These are phyloP conservation scores for Saturnia pavonia DNA, from an alignment of 2,888 invertebrate species.

Conservation along the genomic window DNA sequence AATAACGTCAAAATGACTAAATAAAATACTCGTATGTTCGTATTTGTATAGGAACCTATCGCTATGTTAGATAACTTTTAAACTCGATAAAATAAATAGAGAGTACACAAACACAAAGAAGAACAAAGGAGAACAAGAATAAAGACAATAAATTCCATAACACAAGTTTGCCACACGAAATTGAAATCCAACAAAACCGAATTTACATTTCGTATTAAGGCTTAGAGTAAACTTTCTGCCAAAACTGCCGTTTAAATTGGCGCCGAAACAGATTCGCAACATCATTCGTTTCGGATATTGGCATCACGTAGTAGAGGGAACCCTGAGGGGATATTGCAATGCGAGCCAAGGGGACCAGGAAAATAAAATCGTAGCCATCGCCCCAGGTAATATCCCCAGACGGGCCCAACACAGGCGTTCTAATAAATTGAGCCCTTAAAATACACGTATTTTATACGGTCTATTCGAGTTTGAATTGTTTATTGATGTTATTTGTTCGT, in stretches of 20 bases:
- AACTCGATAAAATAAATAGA: slow-evolving; percentile 16
- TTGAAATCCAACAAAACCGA: slow-evolving; percentile 57
- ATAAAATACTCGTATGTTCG: background rate
- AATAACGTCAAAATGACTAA: no score
- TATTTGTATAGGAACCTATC: slow-evolving; percentile 9
- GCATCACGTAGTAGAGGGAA: slow-evolving; percentile 72
- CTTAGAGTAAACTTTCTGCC: slow-evolving; percentile 55
- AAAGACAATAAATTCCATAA: slow-evolving; percentile 39
- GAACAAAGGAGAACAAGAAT: slow-evolving; percentile 29
- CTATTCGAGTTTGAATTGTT: slow-evolving; percentile 28
- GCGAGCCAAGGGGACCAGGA: slow-evolving; percentile 54
- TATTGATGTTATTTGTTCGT: background rate
- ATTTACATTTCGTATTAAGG: slow-evolving; percentile 61
- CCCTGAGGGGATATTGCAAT: slow-evolving; percentile 70
- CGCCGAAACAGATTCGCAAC: slow-evolving; percentile 70
- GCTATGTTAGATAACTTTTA: slow-evolving; percentile 17
- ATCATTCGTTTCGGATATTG: slow-evolving; percentile 77
- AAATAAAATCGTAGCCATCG: slow-evolving; percentile 71
- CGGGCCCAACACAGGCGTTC: slow-evolving; percentile 65
- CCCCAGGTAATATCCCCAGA: slow-evolving; percentile 66
- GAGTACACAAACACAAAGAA: slow-evolving; percentile 21
- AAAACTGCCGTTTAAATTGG: slow-evolving; percentile 62
- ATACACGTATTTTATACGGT: slow-evolving; percentile 50
- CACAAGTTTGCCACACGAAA: slow-evolving; percentile 46
- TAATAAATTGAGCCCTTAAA: slow-evolving; percentile 70